Percentiles rank a stretch among this genome's conserved stretches.
Evolutionary conservation across 2,113 vertebrate species (phyloP).

Genomic region (Sterna hirundo): DNA sequence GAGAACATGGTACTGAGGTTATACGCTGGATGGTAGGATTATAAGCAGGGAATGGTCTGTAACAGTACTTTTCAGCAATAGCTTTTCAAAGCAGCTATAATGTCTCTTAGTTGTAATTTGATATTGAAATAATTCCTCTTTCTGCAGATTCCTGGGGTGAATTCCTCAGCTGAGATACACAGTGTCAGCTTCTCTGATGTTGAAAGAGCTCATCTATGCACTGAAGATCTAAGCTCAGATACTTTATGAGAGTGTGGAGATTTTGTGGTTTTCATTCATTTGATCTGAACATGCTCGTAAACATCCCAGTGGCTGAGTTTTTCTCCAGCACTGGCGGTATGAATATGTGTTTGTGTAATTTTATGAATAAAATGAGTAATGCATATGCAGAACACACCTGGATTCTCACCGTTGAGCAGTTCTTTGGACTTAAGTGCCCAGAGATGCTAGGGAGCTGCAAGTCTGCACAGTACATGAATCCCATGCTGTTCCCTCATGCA

Average conservation of each 20-base stretch:
- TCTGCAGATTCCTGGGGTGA: not conserved
- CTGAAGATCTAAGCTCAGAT: not conserved
- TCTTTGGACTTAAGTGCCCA: not conserved
- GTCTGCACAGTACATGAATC: not conserved
- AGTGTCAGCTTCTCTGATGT: not conserved
- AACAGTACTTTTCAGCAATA: not conserved
- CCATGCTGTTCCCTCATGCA: not conserved
- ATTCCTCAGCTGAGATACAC: not conserved
- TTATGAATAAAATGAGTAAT: not conserved
- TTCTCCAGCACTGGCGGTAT: not conserved
- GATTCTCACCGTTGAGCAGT: not conserved
- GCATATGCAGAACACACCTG: not conserved
- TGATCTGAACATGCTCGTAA: not conserved
- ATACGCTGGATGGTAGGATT: not conserved
- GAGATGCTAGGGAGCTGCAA: not conserved
- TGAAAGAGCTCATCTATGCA: not conserved
- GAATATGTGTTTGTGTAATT: not conserved
- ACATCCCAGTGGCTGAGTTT: not conserved
- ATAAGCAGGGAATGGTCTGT: not conserved
- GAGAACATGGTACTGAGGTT: not conserved
- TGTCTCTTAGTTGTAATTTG: not conserved
- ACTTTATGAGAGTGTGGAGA: not conserved
- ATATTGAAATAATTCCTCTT: not conserved
- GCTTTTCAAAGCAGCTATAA: not conserved
- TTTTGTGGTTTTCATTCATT: conserved; percentile 12